Conservation (phyloP, 2,113 vertebrate species). For the Ahaetulla prasina region DNA sequence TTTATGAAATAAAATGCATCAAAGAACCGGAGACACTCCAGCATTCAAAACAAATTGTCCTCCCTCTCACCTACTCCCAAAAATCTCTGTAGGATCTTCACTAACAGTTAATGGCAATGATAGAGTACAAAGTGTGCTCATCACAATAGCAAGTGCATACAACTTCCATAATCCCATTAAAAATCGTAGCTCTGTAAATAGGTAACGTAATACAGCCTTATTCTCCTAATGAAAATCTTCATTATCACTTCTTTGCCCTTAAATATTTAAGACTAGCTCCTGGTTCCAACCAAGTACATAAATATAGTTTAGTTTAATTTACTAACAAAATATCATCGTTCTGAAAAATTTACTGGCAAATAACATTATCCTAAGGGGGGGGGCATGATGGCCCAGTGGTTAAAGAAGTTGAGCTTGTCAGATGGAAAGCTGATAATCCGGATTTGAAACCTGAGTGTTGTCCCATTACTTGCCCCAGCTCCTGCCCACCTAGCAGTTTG, state of each 20-base stretch:
- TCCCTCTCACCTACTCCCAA: neutral
- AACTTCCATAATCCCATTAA: neutral
- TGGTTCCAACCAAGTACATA: neutral
- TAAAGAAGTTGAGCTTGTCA: neutral
- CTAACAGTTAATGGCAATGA: neutral
- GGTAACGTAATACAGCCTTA: neutral
- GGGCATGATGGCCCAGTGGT: neutral
- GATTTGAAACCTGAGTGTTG: neutral
- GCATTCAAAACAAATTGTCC: neutral
- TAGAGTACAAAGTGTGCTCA: neutral
- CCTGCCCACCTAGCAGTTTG: neutral
- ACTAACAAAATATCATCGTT: neutral
- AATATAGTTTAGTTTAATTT: neutral
- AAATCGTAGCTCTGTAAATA: neutral
- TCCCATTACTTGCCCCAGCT: neutral
- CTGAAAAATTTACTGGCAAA: neutral
- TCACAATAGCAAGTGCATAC: neutral
- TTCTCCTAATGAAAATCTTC: neutral
- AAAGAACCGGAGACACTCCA: neutral
- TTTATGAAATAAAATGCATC: neutral
- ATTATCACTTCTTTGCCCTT: neutral
- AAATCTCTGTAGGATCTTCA: neutral
- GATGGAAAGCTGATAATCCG: neutral
- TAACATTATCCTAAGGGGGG: neutral
- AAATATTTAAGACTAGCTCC: neutral